phyloP scores from a whole-genome alignment of 2,797 vertebrate species.

The Pogonophryne albipinna region DNA sequence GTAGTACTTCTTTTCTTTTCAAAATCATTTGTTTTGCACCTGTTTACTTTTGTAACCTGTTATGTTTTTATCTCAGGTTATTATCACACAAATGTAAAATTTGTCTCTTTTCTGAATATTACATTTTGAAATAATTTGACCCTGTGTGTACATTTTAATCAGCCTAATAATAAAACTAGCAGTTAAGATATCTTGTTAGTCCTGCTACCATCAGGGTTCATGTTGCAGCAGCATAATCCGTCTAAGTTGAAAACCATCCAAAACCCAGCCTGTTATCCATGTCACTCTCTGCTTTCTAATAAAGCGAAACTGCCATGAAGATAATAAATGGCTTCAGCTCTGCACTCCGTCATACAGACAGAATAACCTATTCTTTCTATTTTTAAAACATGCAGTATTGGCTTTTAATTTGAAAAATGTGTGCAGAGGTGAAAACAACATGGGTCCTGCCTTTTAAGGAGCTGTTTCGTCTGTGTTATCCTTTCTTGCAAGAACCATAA shows the following conservation, averaged over 20 bases:
- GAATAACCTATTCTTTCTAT: conserved; percentile 48
- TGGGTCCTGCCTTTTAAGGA: conserved; percentile 79
- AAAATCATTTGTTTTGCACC: neutral
- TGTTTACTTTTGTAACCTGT: neutral
- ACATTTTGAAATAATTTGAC: too few relatives aligned
- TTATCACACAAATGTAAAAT: neutral
- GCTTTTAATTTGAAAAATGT: conserved; percentile 72
- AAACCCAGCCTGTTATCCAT: conserved; percentile 26
- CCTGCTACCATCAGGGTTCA: neutral
- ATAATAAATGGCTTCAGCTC: conserved; percentile 30
- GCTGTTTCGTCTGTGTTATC: conserved; percentile 72
- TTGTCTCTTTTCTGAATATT: neutral
- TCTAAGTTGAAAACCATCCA: neutral
- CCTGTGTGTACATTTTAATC: too few relatives aligned
- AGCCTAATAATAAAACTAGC: too few relatives aligned
- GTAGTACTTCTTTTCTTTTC: neutral
- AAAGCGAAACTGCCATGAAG: conserved; percentile 15
- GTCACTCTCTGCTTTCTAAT: conserved; percentile 27
- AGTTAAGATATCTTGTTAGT: neutral
- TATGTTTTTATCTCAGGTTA: neutral
- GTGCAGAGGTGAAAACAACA: conserved; percentile 67
- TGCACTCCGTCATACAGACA: conserved; percentile 13
- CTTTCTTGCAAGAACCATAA: conserved; percentile 75
- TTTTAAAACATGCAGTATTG: conserved; percentile 34
- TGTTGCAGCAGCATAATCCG: neutral